Percentiles rank a stretch among this genome's conserved stretches.
phyloP scores from a whole-genome alignment of 2,113 vertebrate genomes.

The Capricornis sumatraensis region DNA sequence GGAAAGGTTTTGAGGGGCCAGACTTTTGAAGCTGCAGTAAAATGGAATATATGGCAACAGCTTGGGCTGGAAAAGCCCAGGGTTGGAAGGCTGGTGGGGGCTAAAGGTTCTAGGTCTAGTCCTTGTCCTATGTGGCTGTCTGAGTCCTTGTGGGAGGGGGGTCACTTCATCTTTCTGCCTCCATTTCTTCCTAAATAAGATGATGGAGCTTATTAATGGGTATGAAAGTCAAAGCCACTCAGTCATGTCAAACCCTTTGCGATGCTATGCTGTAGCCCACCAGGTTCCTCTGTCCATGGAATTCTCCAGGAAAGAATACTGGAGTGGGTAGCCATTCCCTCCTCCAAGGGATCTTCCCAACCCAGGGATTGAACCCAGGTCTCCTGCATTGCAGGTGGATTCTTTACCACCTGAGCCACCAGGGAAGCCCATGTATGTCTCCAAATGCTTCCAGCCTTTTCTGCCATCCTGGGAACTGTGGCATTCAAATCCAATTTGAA shows the following conservation, averaged over 20 bases:
- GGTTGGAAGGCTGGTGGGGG: background rate
- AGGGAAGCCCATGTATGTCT: background rate
- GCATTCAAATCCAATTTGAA: slow-evolving; percentile 44
- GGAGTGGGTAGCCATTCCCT: background rate
- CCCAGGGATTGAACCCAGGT: background rate
- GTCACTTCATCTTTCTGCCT: background rate
- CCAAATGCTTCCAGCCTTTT: background rate
- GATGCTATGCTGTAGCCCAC: background rate
- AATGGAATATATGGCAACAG: background rate
- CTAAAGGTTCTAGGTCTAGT: background rate
- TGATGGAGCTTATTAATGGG: background rate
- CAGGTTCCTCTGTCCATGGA: background rate
- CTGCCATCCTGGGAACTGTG: background rate
- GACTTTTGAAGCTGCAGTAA: slow-evolving; percentile 44
- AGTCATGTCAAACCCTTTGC: background rate
- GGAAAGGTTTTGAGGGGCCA: slow-evolving; percentile 14
- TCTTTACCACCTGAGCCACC: background rate
- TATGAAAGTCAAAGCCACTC: background rate
- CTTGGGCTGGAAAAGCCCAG: background rate
- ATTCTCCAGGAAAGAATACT: background rate
- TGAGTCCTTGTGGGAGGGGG: background rate
- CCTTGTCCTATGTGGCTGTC: background rate
- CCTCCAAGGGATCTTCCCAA: background rate
- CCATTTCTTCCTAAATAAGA: background rate
- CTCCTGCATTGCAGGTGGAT: background rate